phyloP scores from a whole-genome alignment of 1,140 invertebrate genomes.

The Sesamia nonagrioides region DNA sequence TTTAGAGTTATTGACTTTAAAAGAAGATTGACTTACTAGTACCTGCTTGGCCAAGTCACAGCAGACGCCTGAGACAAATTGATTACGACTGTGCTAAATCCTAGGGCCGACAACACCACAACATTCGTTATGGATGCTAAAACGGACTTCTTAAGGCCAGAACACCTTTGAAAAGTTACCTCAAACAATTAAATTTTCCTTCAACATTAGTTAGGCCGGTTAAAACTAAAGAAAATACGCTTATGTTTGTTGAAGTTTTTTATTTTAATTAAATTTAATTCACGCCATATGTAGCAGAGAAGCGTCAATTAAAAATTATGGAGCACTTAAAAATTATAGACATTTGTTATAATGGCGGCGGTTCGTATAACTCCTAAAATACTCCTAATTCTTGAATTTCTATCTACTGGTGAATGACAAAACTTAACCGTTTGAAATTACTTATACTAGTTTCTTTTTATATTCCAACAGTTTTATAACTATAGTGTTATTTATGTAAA shows the following conservation, averaged over 20 bases:
- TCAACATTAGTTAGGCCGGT: constrained; percentile 26
- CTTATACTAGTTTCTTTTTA: too few relatives aligned
- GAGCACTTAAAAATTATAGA: too few relatives aligned
- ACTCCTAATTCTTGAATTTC: too few relatives aligned
- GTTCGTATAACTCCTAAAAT: too few relatives aligned
- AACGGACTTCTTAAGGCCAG: constrained; percentile 12
- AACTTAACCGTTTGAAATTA: too few relatives aligned
- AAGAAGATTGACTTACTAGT: not conserved
- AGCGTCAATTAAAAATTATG: not conserved
- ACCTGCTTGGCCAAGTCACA: constrained; percentile 25
- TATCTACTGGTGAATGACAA: too few relatives aligned
- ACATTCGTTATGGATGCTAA: constrained; percentile 19
- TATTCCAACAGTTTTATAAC: too few relatives aligned
- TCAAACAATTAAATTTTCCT: constrained; percentile 25
- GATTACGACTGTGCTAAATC: constrained; percentile 24
- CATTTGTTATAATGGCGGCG: too few relatives aligned
- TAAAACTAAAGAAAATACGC: constrained; percentile 17
- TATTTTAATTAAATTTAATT: too few relatives aligned
- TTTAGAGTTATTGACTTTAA: too few relatives aligned
- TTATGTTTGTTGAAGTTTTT: too few relatives aligned
- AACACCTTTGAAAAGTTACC: constrained; percentile 9
- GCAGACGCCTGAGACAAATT: constrained; percentile 25
- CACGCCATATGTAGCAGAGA: not conserved
- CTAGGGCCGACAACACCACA: constrained; percentile 25
- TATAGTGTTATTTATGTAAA: too few relatives aligned